Base-by-base conservation (phyloP, 2,113 vertebrate species). In the Gadus chalcogrammus region DNA sequence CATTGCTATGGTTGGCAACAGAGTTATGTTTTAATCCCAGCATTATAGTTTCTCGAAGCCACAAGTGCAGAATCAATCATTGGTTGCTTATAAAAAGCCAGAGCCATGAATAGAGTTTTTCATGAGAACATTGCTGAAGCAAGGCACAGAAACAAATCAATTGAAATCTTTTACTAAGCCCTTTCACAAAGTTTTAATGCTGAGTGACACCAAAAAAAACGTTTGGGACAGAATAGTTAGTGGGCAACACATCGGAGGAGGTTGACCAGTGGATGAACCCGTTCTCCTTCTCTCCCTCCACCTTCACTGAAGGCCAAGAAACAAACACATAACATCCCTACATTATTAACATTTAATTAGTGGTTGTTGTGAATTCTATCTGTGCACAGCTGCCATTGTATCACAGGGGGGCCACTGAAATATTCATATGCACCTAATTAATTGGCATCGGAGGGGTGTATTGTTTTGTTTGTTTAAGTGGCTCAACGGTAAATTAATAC, bases 341-440 rank as follows among this genome's bases (percentile, higher is more conserved):
- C 84, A 76, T 90, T 85, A 91, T 91, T 85, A 88, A 92, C 91
- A 90, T 90, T 90, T 85, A 82, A 89, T 86, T 88, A 87, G 82
- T 71, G 79, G 73, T 75, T 83, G 85, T 85, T 86, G 89, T 87
- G 82, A 89, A 90, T 88, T 85, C 80, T 90, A 90, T 90, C 88
- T 88, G 65, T 71, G 78, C 71, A 84, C 83, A 84, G 85, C 83
- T 82, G 72, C 87, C 81, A 84, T 89, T 90, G 89, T 88, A 87
- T 90, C 86, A 85, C 82, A 82, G 31, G 79, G 81, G 64, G 55
- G 55, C 16, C 87, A 85, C 82, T 90, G 87, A 91, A 92, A 91
- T 92, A 92, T 92, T 92, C 88, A 92, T 91, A 88, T 78, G 73
- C 81, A 84, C 82, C 85, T 91, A 91, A 92, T 91, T 89, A 91